phyloP scores from a whole-genome alignment of 2,888 invertebrate genomes.

The Orthonevra nobilis region DNA sequence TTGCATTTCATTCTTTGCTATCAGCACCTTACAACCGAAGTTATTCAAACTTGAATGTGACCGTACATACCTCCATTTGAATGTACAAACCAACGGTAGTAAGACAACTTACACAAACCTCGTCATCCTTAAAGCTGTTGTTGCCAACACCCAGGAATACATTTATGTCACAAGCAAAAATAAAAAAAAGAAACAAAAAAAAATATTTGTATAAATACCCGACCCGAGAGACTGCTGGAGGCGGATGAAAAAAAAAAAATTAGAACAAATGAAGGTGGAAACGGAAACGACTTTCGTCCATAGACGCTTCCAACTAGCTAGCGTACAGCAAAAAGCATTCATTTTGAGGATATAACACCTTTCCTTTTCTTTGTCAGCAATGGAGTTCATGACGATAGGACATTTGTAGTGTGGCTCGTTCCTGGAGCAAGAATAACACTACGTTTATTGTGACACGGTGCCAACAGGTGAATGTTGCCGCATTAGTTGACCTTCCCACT shows the following conservation, averaged over 20 bases:
- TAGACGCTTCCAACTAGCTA: not conserved
- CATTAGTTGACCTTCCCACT: conserved; percentile 55
- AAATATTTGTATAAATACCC: not conserved
- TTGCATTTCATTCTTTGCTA: not conserved
- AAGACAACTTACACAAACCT: conserved; percentile 49
- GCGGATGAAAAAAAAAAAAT: conserved; percentile 3
- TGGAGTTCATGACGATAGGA: conserved; percentile 32
- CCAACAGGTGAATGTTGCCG: conserved; percentile 64
- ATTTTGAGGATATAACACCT: not conserved
- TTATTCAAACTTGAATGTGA: conserved; percentile 12
- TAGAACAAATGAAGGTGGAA: conserved; percentile 1
- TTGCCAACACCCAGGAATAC: conserved; percentile 33
- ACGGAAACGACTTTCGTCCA: no score
- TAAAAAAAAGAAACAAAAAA: not conserved
- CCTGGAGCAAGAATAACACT: conserved; percentile 38
- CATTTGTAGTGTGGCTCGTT: conserved; percentile 23
- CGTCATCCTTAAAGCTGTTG: conserved; percentile 43
- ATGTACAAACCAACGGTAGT: conserved; percentile 45
- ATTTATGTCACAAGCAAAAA: conserved; percentile 7
- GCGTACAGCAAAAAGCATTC: conserved; percentile 6
- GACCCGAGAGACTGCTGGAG: conserved; percentile 23
- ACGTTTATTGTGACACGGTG: conserved; percentile 46
- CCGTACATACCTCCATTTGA: not conserved
- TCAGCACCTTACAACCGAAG: conserved; percentile 19
- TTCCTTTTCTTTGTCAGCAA: conserved; percentile 12